Evolutionary conservation across 2,113 vertebrate species (phyloP).

Genomic region (Gavia stellata): DNA sequence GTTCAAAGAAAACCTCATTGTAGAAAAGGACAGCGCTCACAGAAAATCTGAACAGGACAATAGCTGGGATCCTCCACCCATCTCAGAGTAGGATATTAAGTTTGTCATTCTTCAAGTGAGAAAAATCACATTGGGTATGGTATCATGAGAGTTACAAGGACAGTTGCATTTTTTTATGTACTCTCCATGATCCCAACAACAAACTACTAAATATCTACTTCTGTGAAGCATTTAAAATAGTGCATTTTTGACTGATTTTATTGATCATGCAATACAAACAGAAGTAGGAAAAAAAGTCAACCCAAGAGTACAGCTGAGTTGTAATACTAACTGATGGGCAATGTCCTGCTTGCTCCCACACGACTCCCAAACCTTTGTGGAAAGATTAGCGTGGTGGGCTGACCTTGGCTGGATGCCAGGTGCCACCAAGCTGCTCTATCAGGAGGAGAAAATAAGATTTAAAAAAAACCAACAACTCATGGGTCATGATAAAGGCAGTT

Average conservation of each 20-base stretch:
- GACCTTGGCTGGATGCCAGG: too few species aligned
- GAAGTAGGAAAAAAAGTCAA: background rate
- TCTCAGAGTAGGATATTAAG: background rate
- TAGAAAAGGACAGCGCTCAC: background rate
- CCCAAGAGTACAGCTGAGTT: background rate
- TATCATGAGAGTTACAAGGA: background rate
- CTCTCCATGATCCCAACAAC: background rate
- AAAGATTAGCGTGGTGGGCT: too few species aligned
- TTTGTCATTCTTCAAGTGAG: background rate
- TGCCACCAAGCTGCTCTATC: too few species aligned
- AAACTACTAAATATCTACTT: background rate
- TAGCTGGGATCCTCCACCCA: background rate
- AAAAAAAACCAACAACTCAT: too few species aligned
- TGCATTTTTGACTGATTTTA: background rate
- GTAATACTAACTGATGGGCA: background rate
- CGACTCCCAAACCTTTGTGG: background rate
- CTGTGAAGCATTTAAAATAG: background rate
- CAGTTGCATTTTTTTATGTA: background rate
- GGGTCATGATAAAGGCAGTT: too few species aligned
- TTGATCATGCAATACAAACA: background rate
- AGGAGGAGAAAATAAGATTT: too few species aligned
- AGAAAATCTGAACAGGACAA: background rate
- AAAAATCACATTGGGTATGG: background rate
- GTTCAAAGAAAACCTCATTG: background rate
- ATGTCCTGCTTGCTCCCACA: background rate